Percentiles rank a stretch among this genome's conserved stretches.
phyloP scores from a whole-genome alignment of 2,888 invertebrate genomes.

The Catocala fraxini region DNA sequence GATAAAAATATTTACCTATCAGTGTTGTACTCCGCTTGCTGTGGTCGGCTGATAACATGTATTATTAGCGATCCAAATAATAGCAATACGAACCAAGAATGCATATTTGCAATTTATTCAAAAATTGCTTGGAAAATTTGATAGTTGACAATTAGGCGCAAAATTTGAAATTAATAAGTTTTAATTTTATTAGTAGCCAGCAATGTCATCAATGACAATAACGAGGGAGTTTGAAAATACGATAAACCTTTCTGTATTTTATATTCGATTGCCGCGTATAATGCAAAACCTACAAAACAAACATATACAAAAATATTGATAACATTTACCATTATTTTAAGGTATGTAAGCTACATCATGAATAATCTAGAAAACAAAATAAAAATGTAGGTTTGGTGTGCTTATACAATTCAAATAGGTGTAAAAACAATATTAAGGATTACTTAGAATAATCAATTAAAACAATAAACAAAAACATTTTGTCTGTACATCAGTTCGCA shows the following conservation, averaged over 20 bases:
- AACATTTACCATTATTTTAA: no score
- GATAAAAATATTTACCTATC: conserved; percentile 54
- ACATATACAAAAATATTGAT: neutral
- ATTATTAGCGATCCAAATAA: conserved; percentile 47
- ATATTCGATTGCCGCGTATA: no score
- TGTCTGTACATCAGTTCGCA: no score
- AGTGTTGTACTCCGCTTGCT: conserved; percentile 54
- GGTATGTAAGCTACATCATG: no score
- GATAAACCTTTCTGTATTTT: no score
- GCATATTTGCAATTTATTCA: conserved; percentile 57
- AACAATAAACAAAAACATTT: no score
- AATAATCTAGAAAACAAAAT: no score
- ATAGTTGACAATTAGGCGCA: conserved; percentile 42
- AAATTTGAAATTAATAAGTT: conserved; percentile 47
- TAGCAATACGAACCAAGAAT: conserved; percentile 48
- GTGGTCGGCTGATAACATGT: conserved; percentile 55
- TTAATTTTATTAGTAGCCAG: conserved; percentile 37
- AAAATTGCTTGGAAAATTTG: conserved; percentile 56
- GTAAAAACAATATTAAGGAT: no score
- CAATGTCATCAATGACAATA: conserved; percentile 7
- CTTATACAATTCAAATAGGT: no score
- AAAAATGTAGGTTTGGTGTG: no score
- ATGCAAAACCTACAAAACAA: neutral
- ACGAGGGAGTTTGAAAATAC: conserved; percentile 12
- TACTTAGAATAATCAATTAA: no score